These are phyloP conservation scores for Mergus octosetaceus DNA, from an alignment of 2,797 vertebrate species.

Conservation along the genomic window DNA sequence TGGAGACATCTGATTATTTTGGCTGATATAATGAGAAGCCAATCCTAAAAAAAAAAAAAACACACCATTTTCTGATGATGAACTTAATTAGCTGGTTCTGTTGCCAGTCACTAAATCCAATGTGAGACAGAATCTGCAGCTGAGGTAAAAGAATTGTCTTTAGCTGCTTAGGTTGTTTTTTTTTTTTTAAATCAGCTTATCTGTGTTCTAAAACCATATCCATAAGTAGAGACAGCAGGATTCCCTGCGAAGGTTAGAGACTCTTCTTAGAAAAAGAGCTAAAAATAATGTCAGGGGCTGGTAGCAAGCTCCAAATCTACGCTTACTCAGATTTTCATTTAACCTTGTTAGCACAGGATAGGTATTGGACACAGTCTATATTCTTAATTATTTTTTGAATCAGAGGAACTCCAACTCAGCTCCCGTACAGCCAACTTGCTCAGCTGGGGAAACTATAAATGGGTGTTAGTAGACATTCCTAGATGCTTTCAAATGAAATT, in stretches of 20 bases:
- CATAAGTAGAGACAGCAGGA: not conserved
- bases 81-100: not conserved
- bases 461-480: not conserved
- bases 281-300: not conserved
- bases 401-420: not conserved
- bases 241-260: not conserved
- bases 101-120: not conserved
- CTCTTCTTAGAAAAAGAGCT: not conserved
- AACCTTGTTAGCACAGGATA: not conserved
- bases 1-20: not conserved
- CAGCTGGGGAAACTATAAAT: not conserved
- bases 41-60: not conserved
- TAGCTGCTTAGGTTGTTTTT: not conserved
- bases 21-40: not conserved
- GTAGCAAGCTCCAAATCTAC: not conserved
- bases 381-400: not conserved
- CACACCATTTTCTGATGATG: accelerated
- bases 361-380: not conserved
- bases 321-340: not conserved
- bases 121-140: not conserved
- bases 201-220: not conserved
- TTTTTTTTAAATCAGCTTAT: not conserved
- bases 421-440: not conserved
- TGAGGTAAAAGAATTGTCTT: not conserved
- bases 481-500: not conserved